Percentiles rank a stretch among this genome's conserved stretches.
phyloP scores from a whole-genome alignment of 2,797 vertebrate genomes.

The Astyanax mexicanus region DNA sequence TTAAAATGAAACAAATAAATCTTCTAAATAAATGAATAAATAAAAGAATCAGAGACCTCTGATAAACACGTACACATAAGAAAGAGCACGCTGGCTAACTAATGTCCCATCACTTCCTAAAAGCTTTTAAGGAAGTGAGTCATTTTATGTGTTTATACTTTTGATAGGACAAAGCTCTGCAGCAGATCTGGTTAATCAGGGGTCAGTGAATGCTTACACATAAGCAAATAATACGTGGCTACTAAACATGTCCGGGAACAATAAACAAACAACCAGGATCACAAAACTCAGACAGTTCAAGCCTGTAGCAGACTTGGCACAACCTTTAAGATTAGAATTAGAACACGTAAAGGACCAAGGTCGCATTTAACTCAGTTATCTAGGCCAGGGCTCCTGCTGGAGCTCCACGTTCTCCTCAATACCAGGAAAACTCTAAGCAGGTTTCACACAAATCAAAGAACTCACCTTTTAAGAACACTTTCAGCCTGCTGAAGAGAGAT shows the following conservation, averaged over 20 bases:
- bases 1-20: too few species aligned
- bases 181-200: neutral
- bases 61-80: too few species aligned
- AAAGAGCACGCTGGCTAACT: neutral
- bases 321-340: slow-evolving; percentile 7
- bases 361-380: slow-evolving; percentile 5
- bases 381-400: neutral
- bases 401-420: neutral
- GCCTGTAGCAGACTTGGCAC: neutral
- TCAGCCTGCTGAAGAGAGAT: slow-evolving; percentile 92
- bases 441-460: neutral
- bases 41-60: too few species aligned
- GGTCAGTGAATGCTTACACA: slow-evolving; percentile 79
- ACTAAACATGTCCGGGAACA: slow-evolving; percentile 28
- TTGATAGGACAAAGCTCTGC: neutral
- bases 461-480: slow-evolving; percentile 90
- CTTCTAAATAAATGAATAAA: too few species aligned
- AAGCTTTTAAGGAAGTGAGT: neutral
- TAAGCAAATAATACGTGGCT: slow-evolving; percentile 85
- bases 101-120: neutral
- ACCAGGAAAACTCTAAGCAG: neutral
- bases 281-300: neutral
- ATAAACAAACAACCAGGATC: neutral
- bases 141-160: neutral
- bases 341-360: neutral